Percentiles rank a stretch among this genome's conserved stretches.
Evolutionary conservation across 2,113 vertebrate species (phyloP).

Genomic region (Brachyhypopomus gauderio): DNA sequence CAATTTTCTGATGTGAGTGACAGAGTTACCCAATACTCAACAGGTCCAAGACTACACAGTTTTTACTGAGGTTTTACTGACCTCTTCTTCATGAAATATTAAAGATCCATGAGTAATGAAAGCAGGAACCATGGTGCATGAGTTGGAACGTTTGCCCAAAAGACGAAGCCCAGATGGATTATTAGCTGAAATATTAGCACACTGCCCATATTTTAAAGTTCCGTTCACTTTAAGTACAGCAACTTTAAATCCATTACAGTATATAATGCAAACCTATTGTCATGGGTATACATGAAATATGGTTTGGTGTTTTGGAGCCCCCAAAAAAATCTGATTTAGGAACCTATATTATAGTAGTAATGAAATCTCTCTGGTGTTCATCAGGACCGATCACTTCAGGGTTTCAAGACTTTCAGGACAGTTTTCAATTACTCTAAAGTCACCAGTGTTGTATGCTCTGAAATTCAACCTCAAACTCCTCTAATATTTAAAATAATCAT

Average conservation of each 20-base stretch:
- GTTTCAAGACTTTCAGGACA: not conserved
- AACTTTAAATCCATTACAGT: not conserved
- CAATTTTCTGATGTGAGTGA: too few species aligned
- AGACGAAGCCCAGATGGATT: not conserved
- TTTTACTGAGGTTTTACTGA: not conserved
- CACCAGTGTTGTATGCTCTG: not conserved
- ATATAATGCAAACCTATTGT: not conserved
- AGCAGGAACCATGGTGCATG: not conserved
- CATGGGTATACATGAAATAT: not conserved
- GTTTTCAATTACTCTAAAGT: not conserved
- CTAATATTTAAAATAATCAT: constrained; percentile 8
- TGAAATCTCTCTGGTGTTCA: not conserved
- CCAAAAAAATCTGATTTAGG: not conserved
- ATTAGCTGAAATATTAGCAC: not conserved
- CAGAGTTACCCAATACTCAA: not conserved
- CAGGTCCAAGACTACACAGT: not conserved
- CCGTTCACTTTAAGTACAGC: not conserved
- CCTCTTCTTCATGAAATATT: not conserved
- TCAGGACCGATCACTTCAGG: not conserved
- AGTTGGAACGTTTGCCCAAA: not conserved
- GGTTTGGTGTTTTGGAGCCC: not conserved
- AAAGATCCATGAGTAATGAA: not conserved
- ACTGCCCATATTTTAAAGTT: not conserved
- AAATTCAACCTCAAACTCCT: not conserved
- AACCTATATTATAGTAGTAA: not conserved